Conservation (phyloP, 2,888 invertebrate genomes). For the Drosophila subquinaria region DNA sequence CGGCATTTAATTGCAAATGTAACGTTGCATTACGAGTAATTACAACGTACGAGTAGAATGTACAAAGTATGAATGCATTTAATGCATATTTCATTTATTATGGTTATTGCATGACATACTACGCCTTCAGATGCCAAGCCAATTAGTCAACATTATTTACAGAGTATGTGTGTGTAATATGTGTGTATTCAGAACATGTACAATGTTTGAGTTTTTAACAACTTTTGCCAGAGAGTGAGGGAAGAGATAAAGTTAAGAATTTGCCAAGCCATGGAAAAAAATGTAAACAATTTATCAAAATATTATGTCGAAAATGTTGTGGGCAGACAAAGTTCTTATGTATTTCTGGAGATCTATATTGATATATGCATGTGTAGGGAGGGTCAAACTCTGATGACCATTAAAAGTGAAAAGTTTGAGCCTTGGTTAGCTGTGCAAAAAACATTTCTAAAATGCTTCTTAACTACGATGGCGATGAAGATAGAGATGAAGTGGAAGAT, state of each 20-base stretch:
- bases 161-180: not conserved
- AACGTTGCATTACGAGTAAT: constrained; percentile 65
- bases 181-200: not conserved
- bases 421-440: constrained; percentile 37
- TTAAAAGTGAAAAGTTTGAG: constrained; percentile 78
- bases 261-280: constrained; percentile 18
- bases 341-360: constrained; percentile 47
- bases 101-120: constrained; percentile 46
- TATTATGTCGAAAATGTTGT: constrained; percentile 70
- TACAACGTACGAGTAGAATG: constrained; percentile 21
- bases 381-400: constrained; percentile 69
- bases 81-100: constrained; percentile 60
- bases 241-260: constrained; percentile 12
- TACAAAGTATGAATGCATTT: constrained; percentile 41
- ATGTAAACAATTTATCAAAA: constrained; percentile 78
- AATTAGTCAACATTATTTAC: constrained; percentile 19
- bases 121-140: constrained; percentile 16
- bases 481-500: constrained; percentile 34
- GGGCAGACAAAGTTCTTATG: constrained; percentile 59
- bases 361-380: constrained; percentile 26
- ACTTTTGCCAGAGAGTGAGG: not conserved
- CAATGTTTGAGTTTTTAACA: constrained; percentile 10
- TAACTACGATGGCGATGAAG: constrained; percentile 45
- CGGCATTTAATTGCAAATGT: constrained; percentile 77
- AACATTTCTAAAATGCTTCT: constrained; percentile 53